Percentiles rank a stretch among this genome's conserved stretches.
Conservation (phyloP, 2,888 invertebrate genomes). For the Zygothrica quintamaculata region DNA sequence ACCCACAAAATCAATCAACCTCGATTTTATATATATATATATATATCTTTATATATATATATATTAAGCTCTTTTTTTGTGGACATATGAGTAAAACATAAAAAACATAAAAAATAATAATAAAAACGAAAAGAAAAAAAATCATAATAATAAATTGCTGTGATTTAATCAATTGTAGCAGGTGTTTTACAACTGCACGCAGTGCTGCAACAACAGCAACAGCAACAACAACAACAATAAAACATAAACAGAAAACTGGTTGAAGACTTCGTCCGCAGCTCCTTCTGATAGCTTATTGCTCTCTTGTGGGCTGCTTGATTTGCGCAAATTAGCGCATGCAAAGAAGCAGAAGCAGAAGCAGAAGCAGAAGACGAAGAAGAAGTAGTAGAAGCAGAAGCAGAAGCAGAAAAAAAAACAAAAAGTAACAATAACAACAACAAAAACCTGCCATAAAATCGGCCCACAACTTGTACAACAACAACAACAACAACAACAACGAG, state of each 20-base stretch:
- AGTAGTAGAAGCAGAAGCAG: no score
- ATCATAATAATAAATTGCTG: conserved; percentile 73
- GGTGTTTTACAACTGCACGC: conserved; percentile 75
- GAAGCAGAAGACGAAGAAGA: no score
- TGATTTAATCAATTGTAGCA: conserved; percentile 80
- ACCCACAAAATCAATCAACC: conserved; percentile 62
- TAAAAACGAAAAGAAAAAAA: conserved; percentile 57
- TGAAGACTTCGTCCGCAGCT: conserved; percentile 40
- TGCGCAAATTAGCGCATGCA: conserved; percentile 64
- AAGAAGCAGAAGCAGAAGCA: no score
- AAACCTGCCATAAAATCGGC: conserved; percentile 37
- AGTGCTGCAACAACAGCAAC: conserved; percentile 34
- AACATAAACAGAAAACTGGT: conserved; percentile 56
- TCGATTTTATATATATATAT: conserved; percentile 31
- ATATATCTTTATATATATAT: no score
- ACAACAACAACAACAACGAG: conserved; percentile 19
- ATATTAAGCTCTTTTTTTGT: conserved; percentile 12
- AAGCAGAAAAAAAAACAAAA: conserved; percentile 16
- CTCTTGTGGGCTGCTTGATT: conserved; percentile 60
- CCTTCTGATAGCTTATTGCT: conserved; percentile 30
- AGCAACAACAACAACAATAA: conserved; percentile 15
- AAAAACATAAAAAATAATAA: conserved; percentile 65
- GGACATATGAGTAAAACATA: conserved; percentile 11
- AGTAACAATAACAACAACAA: not conserved
- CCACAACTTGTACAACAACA: conserved; percentile 11